Evolutionary conservation across 2,888 invertebrate genomes (phyloP).

Genomic region (Ganaspis brasiliensis): DNA sequence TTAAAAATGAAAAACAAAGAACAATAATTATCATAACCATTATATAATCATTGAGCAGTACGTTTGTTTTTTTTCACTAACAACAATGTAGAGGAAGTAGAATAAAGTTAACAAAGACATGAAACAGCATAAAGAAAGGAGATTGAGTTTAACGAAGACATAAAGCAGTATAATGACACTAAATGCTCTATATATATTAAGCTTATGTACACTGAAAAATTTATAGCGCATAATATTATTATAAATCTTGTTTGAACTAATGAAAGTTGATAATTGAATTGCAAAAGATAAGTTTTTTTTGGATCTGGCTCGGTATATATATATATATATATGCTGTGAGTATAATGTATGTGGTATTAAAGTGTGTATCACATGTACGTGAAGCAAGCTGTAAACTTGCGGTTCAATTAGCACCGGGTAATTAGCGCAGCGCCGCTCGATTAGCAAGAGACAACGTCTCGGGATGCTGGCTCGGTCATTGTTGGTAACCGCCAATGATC

Average conservation of each 20-base stretch:
- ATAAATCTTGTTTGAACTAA: neutral
- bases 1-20: too few species aligned
- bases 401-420: conserved; percentile 74
- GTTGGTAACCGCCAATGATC: conserved; percentile 71
- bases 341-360: conserved; percentile 11
- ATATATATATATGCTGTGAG: conserved; percentile 4
- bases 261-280: conserved; percentile 4
- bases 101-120: too few species aligned
- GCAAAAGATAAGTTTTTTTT: neutral
- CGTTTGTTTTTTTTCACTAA: too few species aligned
- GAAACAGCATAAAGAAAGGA: too few species aligned
- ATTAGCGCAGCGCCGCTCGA: conserved; percentile 75
- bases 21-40: too few species aligned
- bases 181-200: too few species aligned
- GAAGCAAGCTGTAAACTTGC: conserved; percentile 47
- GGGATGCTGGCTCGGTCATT: conserved; percentile 62
- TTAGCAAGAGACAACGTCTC: conserved; percentile 72
- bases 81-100: too few species aligned
- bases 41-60: too few species aligned
- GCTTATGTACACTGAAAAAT: neutral
- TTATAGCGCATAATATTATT: neutral
- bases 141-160: too few species aligned
- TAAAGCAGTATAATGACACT: too few species aligned
- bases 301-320: too few species aligned
- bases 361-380: conserved; percentile 10